Evolutionary conservation across 2,797 vertebrate genomes (phyloP).

Genomic region (Helicolenus hilgendorfi): DNA sequence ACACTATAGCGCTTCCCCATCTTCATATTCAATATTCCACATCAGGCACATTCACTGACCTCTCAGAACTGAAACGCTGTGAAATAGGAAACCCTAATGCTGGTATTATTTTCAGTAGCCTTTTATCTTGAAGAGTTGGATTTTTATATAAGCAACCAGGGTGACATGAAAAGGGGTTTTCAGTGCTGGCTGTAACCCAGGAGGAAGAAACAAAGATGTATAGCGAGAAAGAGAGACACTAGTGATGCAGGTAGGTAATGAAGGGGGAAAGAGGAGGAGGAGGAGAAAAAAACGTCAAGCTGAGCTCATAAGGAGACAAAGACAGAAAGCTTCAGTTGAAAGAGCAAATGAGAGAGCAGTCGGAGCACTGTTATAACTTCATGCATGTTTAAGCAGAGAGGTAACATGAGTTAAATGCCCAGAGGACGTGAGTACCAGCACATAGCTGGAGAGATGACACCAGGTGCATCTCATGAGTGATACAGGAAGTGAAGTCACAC

Average conservation of each 20-base stretch:
- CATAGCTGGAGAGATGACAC: conserved; percentile 36
- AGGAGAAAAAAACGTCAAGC: not conserved
- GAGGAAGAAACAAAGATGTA: conserved; percentile 14
- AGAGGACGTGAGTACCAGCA: conserved; percentile 26
- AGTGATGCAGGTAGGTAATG: conserved; percentile 42
- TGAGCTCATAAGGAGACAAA: conserved; percentile 49
- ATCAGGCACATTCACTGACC: conserved; percentile 72
- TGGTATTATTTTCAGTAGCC: conserved; percentile 67
- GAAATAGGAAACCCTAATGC: conserved; percentile 78
- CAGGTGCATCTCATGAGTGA: not conserved
- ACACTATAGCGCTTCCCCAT: conserved; percentile 31
- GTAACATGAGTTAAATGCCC: conserved; percentile 65
- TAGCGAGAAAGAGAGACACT: conserved; percentile 11
- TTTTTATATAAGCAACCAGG: conserved; percentile 65
- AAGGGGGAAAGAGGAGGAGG: conserved; percentile 12
- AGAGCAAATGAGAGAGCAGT: conserved; percentile 45
- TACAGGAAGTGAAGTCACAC: not conserved
- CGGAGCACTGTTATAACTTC: conserved; percentile 72
- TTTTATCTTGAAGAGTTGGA: conserved; percentile 76
- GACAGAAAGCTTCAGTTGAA: conserved; percentile 25
- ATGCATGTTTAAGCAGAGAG: conserved; percentile 77
- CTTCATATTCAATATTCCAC: conserved; percentile 77
- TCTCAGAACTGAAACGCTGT: conserved; percentile 63
- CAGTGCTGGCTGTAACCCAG: conserved; percentile 55
- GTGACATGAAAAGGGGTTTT: conserved; percentile 39